Evolutionary conservation across 2,888 invertebrate species (phyloP).

Genomic region (Polyploca ridens): DNA sequence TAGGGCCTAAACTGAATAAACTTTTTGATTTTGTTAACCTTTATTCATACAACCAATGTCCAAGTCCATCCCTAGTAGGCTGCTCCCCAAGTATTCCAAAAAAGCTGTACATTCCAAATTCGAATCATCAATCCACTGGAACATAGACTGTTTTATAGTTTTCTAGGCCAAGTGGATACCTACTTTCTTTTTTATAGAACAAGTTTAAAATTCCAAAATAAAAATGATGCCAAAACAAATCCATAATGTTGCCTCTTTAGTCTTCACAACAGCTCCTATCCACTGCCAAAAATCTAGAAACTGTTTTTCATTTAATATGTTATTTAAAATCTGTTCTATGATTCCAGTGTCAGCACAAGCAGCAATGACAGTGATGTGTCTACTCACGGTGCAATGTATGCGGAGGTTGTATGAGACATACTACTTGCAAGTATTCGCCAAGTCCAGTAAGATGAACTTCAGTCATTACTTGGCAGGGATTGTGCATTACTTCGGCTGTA

Average conservation of each 20-base stretch:
- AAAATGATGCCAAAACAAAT: too few relatives aligned
- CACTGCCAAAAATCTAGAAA: background rate
- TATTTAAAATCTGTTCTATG: slow-evolving; percentile 32
- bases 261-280: too few relatives aligned
- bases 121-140: too few relatives aligned
- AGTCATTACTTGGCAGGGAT: slow-evolving; percentile 91
- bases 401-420: slow-evolving; percentile 93
- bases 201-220: too few relatives aligned
- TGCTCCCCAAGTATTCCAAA: too few relatives aligned
- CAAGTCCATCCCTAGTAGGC: background rate
- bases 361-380: slow-evolving; percentile 83
- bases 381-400: slow-evolving; percentile 88
- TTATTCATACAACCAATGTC: background rate
- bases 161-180: too few relatives aligned
- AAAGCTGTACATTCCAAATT: too few relatives aligned
- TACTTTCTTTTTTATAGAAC: too few relatives aligned
- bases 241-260: too few relatives aligned
- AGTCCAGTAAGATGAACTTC: slow-evolving; percentile 90
- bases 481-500: slow-evolving; percentile 90
- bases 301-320: background rate
- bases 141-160: too few relatives aligned
- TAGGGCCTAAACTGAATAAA: too few relatives aligned
- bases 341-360: slow-evolving; percentile 83
- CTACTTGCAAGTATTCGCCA: slow-evolving; percentile 91
- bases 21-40: too few relatives aligned